Percentiles rank a stretch among this genome's conserved stretches.
These are phyloP conservation scores for Eupithecia tripunctaria DNA, from an alignment of 2,888 invertebrate genomes.

Conservation along the genomic window DNA sequence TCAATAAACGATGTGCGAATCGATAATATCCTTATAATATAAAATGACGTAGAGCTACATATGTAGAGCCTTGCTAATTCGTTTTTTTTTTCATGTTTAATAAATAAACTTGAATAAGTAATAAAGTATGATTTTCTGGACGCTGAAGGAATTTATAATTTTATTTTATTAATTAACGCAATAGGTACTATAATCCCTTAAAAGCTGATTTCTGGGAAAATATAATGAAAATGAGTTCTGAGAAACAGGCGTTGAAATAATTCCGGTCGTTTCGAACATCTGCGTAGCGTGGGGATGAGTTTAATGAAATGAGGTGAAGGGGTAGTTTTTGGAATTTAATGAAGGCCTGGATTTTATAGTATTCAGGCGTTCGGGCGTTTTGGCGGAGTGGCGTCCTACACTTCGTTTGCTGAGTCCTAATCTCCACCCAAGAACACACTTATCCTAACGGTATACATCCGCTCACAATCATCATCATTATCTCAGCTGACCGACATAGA, in stretches of 20 bases:
- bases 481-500: no score
- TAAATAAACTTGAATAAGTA: background rate
- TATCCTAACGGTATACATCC: no score
- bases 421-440: no score
- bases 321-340: constrained; percentile 3
- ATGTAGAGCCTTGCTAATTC: background rate
- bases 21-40: no score
- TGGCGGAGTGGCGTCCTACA: no score
- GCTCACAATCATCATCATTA: no score
- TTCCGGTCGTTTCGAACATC: constrained; percentile 20
- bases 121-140: background rate
- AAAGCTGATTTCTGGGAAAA: constrained; percentile 3
- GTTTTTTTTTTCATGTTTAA: background rate
- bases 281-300: constrained; percentile 28
- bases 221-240: background rate
- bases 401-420: no score
- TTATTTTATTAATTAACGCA: background rate
- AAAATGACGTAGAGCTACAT: no score
- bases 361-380: background rate
- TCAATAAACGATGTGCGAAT: background rate
- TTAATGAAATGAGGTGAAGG: constrained; percentile 40
- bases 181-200: background rate
- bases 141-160: background rate
- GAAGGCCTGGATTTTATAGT: background rate
- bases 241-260: constrained; percentile 21